Evolutionary conservation across 2,888 invertebrate species (phyloP).

Genomic region (Molorchus minor): DNA sequence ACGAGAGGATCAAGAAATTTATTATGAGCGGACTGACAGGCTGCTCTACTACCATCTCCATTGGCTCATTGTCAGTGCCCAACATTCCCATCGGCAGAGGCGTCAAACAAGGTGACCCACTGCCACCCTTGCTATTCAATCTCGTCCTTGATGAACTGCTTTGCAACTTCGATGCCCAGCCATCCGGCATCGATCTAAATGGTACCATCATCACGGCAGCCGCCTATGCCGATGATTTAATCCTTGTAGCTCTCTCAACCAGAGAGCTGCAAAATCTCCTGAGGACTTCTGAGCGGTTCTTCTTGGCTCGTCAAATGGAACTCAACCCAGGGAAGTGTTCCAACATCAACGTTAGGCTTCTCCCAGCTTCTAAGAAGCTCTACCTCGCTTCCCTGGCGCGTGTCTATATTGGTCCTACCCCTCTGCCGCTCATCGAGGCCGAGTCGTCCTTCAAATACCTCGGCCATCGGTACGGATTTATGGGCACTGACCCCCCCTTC

Average conservation of each 20-base stretch:
- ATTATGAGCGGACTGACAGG: neutral
- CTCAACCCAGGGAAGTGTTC: too few species aligned
- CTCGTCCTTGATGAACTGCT: neutral
- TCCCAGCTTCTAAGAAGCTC: neutral
- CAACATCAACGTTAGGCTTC: too few species aligned
- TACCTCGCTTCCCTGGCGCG: neutral
- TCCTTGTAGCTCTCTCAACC: constrained; percentile 32
- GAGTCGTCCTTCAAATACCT: too few species aligned
- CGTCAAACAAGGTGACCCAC: constrained; percentile 3
- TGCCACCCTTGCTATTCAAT: constrained; percentile 2
- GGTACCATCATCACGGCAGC: constrained; percentile 14
- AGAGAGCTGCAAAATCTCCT: neutral
- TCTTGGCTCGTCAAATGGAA: constrained; percentile 1
- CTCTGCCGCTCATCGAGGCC: too few species aligned
- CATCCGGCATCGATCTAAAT: neutral
- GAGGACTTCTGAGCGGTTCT: neutral
- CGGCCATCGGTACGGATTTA: too few species aligned
- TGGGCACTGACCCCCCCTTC: neutral
- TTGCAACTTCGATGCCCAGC: neutral
- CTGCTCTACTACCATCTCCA: neutral
- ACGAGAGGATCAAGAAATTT: neutral
- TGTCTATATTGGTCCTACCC: too few species aligned
- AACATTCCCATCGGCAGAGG: neutral
- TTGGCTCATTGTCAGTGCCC: neutral
- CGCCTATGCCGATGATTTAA: too few species aligned